These are phyloP conservation scores for Drosophila sulfurigaster DNA, from an alignment of 1,140 invertebrate genomes.

Conservation along the genomic window DNA sequence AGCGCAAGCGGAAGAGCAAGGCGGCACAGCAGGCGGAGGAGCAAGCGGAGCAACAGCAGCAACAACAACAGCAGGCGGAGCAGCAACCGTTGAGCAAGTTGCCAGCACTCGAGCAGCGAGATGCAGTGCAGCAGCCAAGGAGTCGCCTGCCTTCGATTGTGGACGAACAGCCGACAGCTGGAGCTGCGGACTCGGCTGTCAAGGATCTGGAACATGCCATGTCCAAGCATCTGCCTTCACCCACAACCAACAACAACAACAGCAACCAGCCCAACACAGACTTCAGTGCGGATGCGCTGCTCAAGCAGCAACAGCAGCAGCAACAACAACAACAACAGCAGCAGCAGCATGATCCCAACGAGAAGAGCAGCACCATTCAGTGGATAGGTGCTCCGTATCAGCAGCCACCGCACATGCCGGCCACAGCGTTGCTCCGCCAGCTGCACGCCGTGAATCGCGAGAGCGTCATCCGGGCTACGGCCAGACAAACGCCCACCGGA, in stretches of 20 bases:
- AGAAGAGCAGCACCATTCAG: slow-evolving; percentile 92
- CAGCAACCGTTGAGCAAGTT: slow-evolving; percentile 68
- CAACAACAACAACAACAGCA: slow-evolving; percentile 89
- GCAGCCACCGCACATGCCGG: slow-evolving; percentile 89
- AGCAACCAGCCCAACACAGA: slow-evolving; percentile 87
- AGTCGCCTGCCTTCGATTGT: slow-evolving; percentile 76
- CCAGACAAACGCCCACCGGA: slow-evolving; percentile 83
- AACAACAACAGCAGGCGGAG: slow-evolving; percentile 22
- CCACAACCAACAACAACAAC: slow-evolving; percentile 63
- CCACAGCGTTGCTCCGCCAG: slow-evolving; percentile 94
- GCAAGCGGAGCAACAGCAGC: slow-evolving; percentile 30
- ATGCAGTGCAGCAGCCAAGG: slow-evolving; percentile 53
- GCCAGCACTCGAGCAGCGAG: slow-evolving; percentile 60
- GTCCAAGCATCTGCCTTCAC: slow-evolving; percentile 95
- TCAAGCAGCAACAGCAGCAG: slow-evolving; percentile 91
- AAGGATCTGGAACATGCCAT: slow-evolving; percentile 98
- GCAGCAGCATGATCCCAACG: slow-evolving; percentile 85
- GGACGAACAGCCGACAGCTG: slow-evolving; percentile 58
- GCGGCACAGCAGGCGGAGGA: slow-evolving; percentile 69
- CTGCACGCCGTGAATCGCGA: slow-evolving; percentile 96
- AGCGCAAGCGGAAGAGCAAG: slow-evolving; percentile 78
- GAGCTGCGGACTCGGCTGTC: slow-evolving; percentile 68
- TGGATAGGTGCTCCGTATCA: slow-evolving; percentile 95
- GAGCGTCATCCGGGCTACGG: slow-evolving; percentile 94
- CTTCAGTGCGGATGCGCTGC: slow-evolving; percentile 93